A percentile compares a stretch with the other conserved stretches of the same genome.
These are phyloP conservation scores for Sylvicapra grimmia DNA, from an alignment of 2,113 vertebrate species.

Conservation along the genomic window DNA sequence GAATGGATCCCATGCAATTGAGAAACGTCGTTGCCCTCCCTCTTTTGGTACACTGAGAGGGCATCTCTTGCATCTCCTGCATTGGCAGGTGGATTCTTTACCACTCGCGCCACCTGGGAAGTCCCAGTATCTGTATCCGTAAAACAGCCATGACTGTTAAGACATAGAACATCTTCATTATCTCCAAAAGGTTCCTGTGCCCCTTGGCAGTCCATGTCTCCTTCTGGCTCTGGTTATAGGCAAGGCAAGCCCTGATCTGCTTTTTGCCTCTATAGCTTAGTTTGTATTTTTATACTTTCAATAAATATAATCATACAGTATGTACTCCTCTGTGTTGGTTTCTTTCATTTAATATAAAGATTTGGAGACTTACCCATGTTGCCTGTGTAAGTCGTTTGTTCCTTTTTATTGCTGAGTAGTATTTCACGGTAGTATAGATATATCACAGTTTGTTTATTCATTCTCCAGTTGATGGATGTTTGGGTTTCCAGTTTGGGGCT, in stretches of 20 bases:
- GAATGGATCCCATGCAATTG: neutral
- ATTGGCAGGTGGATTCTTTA: neutral
- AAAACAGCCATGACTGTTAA: neutral
- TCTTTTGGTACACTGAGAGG: neutral
- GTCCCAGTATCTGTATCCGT: neutral
- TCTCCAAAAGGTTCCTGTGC: neutral
- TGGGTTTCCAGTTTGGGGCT: neutral
- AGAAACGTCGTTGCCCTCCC: neutral
- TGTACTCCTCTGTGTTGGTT: neutral
- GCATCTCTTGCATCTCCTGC: neutral
- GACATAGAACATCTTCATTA: neutral
- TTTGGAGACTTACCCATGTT: neutral
- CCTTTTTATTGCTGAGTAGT: neutral
- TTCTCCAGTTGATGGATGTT: neutral
- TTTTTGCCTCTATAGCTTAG: neutral
- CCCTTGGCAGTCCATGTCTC: neutral
- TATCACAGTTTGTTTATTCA: neutral
- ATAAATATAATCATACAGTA: neutral
- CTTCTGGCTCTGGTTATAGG: neutral
- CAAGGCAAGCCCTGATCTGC: neutral
- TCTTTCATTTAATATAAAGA: neutral
- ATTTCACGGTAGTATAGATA: neutral
- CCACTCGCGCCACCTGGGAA: neutral
- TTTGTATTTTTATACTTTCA: neutral
- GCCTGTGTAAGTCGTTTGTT: neutral